Percentiles rank a stretch among this genome's conserved stretches.
Evolutionary conservation across 1,140 invertebrate species (phyloP).

Genomic region (Drosophila kurseongensis): DNA sequence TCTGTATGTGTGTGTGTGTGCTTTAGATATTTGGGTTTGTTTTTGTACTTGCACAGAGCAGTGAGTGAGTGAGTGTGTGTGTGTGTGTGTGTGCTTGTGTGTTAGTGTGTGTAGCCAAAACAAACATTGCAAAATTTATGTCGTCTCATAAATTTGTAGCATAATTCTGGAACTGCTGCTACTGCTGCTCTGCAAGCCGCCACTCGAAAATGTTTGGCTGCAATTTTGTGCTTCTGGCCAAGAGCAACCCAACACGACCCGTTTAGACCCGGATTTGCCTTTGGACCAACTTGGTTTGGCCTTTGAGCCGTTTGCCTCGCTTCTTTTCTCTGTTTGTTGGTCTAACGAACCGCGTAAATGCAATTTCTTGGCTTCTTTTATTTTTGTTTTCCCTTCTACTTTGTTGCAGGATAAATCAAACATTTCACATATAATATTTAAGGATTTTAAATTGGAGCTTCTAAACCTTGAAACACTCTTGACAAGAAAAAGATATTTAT

Average conservation of each 20-base stretch:
- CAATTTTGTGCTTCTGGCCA: constrained; percentile 67
- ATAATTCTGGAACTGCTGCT: constrained; percentile 74
- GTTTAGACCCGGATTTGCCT: constrained; percentile 25
- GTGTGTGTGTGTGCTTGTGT: constrained; percentile 22
- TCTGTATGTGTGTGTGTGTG: constrained; percentile 40
- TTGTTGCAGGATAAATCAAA: constrained; percentile 52
- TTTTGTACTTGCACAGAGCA: constrained; percentile 50
- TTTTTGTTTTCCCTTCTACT: constrained; percentile 38
- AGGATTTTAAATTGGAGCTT: constrained; percentile 23
- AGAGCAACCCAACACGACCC: constrained; percentile 19
- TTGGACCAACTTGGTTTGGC: constrained; percentile 59
- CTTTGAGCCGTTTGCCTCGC: constrained; percentile 58
- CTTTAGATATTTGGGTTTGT: constrained; percentile 76
- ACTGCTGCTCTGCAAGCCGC: constrained; percentile 37
- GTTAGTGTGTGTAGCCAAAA: constrained; percentile 69
- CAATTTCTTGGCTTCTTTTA: constrained; percentile 63
- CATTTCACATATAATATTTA: constrained; percentile 60
- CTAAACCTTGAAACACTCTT: no score
- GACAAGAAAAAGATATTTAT: no score
- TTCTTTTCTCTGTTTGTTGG: constrained; percentile 66
- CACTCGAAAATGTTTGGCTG: constrained; percentile 81
- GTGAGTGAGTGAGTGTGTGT: not conserved
- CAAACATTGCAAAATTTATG: constrained; percentile 82
- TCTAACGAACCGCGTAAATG: constrained; percentile 81
- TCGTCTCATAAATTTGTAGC: constrained; percentile 82